Conservation (phyloP, 2,113 vertebrate species). For the Panthera uncia region DNA sequence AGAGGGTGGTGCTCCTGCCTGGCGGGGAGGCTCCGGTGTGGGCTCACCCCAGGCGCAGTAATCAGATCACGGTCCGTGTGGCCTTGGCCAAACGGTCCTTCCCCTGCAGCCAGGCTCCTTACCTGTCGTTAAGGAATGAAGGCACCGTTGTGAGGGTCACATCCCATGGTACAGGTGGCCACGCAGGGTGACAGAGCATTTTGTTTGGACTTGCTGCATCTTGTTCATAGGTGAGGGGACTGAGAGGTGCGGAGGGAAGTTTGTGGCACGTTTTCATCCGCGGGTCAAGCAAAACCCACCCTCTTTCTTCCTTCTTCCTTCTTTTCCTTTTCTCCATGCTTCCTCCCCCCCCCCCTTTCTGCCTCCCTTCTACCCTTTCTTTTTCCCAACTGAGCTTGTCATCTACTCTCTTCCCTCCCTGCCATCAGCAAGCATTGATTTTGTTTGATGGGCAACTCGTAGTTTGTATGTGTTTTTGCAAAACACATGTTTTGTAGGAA, state of each 20-base stretch:
- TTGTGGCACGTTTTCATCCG: rapidly evolving
- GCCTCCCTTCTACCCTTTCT: too few relatives aligned
- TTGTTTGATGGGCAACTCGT: background rate
- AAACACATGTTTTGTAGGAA: background rate
- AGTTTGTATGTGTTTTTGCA: background rate
- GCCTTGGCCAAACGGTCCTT: rapidly evolving
- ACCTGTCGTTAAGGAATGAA: background rate
- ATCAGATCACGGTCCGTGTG: rapidly evolving
- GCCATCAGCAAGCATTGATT: too few relatives aligned
- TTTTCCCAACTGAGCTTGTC: background rate
- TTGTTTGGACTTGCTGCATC: background rate
- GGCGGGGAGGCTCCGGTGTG: rapidly evolving
- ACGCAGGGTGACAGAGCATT: rapidly evolving
- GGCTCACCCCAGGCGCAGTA: rapidly evolving
- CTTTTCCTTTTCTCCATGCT: rapidly evolving
- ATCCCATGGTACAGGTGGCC: rapidly evolving
- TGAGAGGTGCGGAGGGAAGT: background rate
- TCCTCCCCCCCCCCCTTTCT: too few relatives aligned
- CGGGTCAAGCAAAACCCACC: background rate
- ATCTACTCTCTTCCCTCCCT: background rate
- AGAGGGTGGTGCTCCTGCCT: rapidly evolving
- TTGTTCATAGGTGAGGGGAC: rapidly evolving
- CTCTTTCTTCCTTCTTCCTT: background rate
- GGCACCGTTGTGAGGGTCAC: background rate
- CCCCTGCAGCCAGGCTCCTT: background rate